Base-by-base conservation (phyloP, 2,797 vertebrate genomes). In the Hoplostethus mediterraneus region DNA sequence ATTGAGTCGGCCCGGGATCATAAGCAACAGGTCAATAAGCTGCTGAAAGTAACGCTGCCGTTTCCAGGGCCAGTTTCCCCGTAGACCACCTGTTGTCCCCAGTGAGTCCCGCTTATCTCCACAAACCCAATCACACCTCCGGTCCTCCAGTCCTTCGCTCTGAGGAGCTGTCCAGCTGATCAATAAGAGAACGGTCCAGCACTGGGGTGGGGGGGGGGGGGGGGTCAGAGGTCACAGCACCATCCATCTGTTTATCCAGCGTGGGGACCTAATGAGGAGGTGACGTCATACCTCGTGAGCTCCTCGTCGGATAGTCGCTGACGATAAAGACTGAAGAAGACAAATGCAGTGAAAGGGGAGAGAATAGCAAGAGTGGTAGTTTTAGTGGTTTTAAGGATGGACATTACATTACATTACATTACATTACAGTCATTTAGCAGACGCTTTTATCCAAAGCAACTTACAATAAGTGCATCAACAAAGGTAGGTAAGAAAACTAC, bases 11-110 rank as follows among this genome's bases (percentile, higher is more conserved):
- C 55, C 75, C 53, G 30, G 76, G 82, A 92, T 91, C 92, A 90
- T 87, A 90, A 90, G 92, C 93, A 94, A 94, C 93, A 94, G 90
- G 93, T 95, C 93, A 91, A 94, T 95, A 93, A 93, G 73, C 70
- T 64, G 65, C 76, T 83, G 76, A 64, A 77, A 84, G 86, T 84
- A 80, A 85, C 81, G 79, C 83, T 80, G 84, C 78, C 78, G 84
- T 77, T 88, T 86, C 77, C 80, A 31, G 10, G 73, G 65, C 72
- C 70, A 31, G 73, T 77, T 80, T 84, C 79, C 79, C 89, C 25
- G 47, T 40, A 86, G 84, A 85, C 73, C 71, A 88, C 85, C 77
- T 79, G 74, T 88, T 87, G 83, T 91, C 84, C 79, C 85, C 74
- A n/a, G 71, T 38, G 82, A 80, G 65, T 33, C 51, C 51, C 0